A percentile compares a stretch with the other conserved stretches of the same genome.
Conservation (phyloP, 2,113 vertebrate genomes). For the Poecile atricapillus region DNA sequence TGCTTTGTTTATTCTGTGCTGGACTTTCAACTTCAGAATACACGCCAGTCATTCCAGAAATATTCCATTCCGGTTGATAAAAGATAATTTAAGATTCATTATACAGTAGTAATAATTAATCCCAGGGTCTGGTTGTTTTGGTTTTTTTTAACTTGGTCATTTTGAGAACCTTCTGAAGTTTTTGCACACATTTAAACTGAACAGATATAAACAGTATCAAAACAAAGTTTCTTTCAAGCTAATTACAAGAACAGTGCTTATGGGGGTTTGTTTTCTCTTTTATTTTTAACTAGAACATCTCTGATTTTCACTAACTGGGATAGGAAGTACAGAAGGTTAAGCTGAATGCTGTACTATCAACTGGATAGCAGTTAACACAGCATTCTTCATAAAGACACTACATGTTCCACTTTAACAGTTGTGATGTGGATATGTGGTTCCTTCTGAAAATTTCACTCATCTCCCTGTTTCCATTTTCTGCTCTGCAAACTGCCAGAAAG, state of each 20-base stretch:
- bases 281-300: neutral
- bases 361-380: neutral
- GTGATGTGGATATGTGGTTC: neutral
- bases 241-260: neutral
- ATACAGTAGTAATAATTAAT: neutral
- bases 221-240: neutral
- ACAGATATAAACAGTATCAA: neutral
- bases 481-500: neutral
- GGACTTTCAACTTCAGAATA: conserved; percentile 33
- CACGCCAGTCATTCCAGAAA: neutral
- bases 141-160: neutral
- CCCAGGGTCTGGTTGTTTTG: neutral
- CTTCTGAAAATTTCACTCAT: neutral
- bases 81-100: neutral
- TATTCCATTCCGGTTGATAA: neutral
- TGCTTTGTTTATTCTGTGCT: conserved; percentile 18
- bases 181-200: neutral
- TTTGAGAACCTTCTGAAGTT: neutral
- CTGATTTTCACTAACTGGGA: neutral
- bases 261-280: neutral
- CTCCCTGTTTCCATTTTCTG: neutral
- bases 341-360: neutral
- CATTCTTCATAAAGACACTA: neutral
- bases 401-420: neutral
- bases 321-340: neutral